Conservation (phyloP, 2,888 invertebrate species). For the Patella depressa region DNA sequence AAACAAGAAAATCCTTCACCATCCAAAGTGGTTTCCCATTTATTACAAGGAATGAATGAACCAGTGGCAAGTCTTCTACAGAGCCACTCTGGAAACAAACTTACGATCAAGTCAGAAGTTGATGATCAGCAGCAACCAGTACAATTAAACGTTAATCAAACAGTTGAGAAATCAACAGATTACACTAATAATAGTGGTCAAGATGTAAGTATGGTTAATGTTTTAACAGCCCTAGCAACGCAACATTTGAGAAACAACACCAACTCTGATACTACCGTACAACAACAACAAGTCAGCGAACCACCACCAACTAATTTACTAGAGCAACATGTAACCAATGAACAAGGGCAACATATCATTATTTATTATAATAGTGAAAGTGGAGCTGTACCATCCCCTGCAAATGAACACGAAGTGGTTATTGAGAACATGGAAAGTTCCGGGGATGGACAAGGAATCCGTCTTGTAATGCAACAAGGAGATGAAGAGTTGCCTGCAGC, state of each 20-base stretch:
- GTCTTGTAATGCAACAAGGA: constrained; percentile 18
- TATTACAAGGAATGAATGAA: constrained; percentile 53
- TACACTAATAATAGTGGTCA: constrained; percentile 25
- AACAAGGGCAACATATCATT: constrained; percentile 37
- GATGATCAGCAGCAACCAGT: constrained; percentile 43
- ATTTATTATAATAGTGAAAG: constrained; percentile 37
- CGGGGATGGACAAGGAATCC: constrained; percentile 17
- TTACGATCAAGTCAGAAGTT: constrained; percentile 22
- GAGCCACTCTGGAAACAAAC: background rate
- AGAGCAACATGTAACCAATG: constrained; percentile 10
- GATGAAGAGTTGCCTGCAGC: background rate
- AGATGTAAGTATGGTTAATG: constrained; percentile 57
- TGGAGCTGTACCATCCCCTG: constrained; percentile 33
- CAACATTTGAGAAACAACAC: constrained; percentile 44
- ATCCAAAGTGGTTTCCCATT: constrained; percentile 39
- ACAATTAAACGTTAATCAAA: constrained; percentile 37
- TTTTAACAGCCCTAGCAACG: constrained; percentile 57
- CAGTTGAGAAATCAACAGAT: constrained; percentile 11
- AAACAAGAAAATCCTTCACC: constrained; percentile 11
- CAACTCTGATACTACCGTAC: background rate
- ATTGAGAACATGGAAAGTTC: constrained; percentile 35
- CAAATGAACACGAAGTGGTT: constrained; percentile 33
- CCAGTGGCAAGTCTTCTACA: constrained; percentile 40
- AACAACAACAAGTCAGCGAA: background rate
- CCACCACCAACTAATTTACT: constrained; percentile 1